phyloP scores from a whole-genome alignment of 2,797 vertebrate species.

The Rhinogobio ventralis region DNA sequence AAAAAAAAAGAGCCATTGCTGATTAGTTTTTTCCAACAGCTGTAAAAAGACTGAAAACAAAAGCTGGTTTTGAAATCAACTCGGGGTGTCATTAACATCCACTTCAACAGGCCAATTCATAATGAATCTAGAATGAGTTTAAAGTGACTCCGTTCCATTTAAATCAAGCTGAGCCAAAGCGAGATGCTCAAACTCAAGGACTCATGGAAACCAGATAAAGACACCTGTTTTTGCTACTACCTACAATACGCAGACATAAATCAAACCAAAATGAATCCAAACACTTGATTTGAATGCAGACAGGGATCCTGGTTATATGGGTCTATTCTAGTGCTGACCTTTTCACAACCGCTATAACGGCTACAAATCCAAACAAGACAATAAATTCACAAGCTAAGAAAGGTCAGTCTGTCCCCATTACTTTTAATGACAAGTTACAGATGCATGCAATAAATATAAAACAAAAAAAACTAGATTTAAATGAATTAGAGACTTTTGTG shows the following conservation, averaged over 20 bases:
- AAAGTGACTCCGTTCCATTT: not conserved
- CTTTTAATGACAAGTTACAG: not conserved
- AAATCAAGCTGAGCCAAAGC: not conserved
- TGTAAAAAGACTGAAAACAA: constrained; percentile 14
- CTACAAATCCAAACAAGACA: not conserved
- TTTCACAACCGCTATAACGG: constrained; percentile 9
- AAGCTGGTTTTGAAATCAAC: not conserved
- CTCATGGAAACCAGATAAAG: not conserved
- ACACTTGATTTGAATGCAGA: constrained; percentile 8
- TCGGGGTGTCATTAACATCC: not conserved
- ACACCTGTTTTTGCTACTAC: constrained; percentile 22
- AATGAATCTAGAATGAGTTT: not conserved
- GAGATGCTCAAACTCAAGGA: not conserved
- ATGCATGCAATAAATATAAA: constrained; percentile 8
- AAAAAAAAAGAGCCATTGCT: not conserved
- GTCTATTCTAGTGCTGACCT: constrained; percentile 3
- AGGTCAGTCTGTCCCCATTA: constrained; percentile 19
- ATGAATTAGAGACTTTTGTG: not conserved
- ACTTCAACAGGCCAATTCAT: not conserved
- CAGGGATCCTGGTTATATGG: not conserved
- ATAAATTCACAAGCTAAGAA: not conserved
- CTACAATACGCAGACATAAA: constrained; percentile 8
- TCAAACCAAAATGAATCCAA: constrained; percentile 1
- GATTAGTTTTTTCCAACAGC: not conserved
- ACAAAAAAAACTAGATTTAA: not conserved